Evolutionary conservation across 2,797 vertebrate genomes (phyloP), one percentile per base, ranked within the genome.

Genomic region (Momotus momota): DNA sequence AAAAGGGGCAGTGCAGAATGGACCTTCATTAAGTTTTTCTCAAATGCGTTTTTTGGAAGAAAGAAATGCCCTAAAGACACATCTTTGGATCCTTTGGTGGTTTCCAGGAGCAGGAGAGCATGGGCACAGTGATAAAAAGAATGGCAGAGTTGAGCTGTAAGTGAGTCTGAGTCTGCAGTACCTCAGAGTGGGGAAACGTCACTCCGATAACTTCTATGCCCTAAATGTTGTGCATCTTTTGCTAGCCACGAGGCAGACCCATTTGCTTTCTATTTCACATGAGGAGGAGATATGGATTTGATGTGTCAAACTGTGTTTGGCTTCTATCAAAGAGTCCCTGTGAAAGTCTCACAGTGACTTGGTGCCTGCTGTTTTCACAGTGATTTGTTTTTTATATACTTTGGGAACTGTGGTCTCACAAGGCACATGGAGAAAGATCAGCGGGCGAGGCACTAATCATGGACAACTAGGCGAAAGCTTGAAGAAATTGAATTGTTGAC

Each of bases 171-270:
- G 22, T 77, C 45, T 71, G 18, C 8, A 9, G 70, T 51, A 18
- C 26, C 52, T 69, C 20, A 38, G 3, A 9, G 7, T 14, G 14
- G 58, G 29, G 58, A 82, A 72, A 54, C 3, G 4, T 31, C 3
- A 0, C 14, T 71, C 29, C 0, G 0, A 1, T 60, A 20, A 23
- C 14, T 58, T 12, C 25, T 4, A 0, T 40, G 41, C 57, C 40
- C 81, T 69, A 19, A 75, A 71, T 74, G 57, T 52, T 55, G 20
- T 10, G 1, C 5, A 3, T 27, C 40, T 69, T 85, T 33, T 35
- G 29, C 65, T 51, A 25, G 20, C n/a, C 13, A 2, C 16, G 38
- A 26, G 40, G 45, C 31, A 14, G n/a, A 8, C 48, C 40, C 19
- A 22, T 9, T 81, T 43, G 18, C 49, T 81, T 77, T 29, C 21